A percentile compares a stretch with the other conserved stretches of the same genome.
Conservation (phyloP, 2,888 invertebrate species). For the Lasioglossum morio region DNA sequence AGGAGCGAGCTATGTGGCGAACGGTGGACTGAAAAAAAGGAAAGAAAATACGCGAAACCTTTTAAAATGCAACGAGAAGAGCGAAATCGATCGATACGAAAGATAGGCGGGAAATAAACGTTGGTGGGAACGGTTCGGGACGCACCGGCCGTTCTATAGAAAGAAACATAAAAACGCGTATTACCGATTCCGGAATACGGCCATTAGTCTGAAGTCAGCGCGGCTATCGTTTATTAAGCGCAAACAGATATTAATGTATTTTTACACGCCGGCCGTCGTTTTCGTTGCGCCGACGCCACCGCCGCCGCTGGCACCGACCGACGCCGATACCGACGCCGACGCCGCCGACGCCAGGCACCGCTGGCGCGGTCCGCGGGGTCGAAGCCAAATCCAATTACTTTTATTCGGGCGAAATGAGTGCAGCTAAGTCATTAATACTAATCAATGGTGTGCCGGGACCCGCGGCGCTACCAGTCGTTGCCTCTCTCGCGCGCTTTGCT, state of each 20-base stretch:
- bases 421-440: slow-evolving; percentile 85
- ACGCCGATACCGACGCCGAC: slow-evolving; percentile 54
- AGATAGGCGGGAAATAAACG: slow-evolving; percentile 58
- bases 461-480: slow-evolving; percentile 25
- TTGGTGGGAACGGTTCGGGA: slow-evolving; percentile 51
- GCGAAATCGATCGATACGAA: slow-evolving; percentile 50
- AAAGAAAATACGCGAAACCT: slow-evolving; percentile 35
- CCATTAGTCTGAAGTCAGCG: slow-evolving; percentile 83
- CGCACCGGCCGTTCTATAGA: slow-evolving; percentile 55
- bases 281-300: slow-evolving; percentile 69
- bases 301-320: slow-evolving; percentile 58
- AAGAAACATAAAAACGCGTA: slow-evolving; percentile 79
- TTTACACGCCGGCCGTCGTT: slow-evolving; percentile 79
- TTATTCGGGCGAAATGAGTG: slow-evolving; percentile 85
- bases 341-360: slow-evolving; percentile 69
- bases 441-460: slow-evolving; percentile 81
- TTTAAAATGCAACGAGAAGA: slow-evolving; percentile 36
- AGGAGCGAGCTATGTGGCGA: neutral
- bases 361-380: slow-evolving; percentile 77
- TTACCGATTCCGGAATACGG: slow-evolving; percentile 82
- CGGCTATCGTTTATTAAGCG: slow-evolving; percentile 84
- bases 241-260: slow-evolving; percentile 85
- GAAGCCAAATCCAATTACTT: slow-evolving; percentile 85
- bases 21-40: slow-evolving; percentile 14
- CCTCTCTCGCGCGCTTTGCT: slow-evolving; percentile 47